Conservation (phyloP, 2,888 invertebrate species). For the Drosophila nr. medialis region DNA sequence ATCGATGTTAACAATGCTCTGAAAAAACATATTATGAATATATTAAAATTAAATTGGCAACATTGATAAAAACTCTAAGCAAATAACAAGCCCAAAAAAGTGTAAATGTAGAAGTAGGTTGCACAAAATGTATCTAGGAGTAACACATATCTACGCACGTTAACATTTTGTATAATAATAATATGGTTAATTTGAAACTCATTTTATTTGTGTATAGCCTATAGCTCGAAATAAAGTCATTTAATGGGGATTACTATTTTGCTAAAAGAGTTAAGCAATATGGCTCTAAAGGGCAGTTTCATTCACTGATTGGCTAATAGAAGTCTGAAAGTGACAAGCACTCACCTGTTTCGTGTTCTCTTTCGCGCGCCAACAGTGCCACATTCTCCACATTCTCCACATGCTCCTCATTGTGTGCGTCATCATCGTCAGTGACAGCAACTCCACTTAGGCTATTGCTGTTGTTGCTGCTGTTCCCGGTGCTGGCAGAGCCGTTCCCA, state of each 20-base stretch:
- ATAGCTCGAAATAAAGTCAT: background rate
- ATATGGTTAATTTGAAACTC: background rate
- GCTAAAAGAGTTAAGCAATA: background rate
- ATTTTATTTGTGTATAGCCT: background rate
- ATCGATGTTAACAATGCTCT: background rate
- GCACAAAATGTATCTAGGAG: background rate
- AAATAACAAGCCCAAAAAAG: background rate
- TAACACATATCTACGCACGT: background rate
- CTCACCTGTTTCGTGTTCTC: conserved; percentile 75
- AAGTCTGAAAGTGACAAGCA: conserved; percentile 14
- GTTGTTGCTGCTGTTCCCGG: conserved; percentile 32
- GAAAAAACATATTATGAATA: background rate
- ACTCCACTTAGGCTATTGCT: conserved; percentile 9
- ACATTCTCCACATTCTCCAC: conserved; percentile 55
- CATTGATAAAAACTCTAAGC: background rate
- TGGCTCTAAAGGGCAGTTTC: background rate
- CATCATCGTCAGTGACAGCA: conserved; percentile 9
- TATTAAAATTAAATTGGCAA: background rate
- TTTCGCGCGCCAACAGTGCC: conserved; percentile 59
- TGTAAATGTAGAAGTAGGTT: background rate
- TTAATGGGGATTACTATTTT: background rate
- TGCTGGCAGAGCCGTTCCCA: conserved; percentile 34
- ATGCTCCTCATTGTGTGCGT: conserved; percentile 24
- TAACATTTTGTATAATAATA: background rate
- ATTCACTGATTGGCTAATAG: background rate